phyloP scores from a whole-genome alignment of 2,797 vertebrate genomes.

The Diplodus sargus region DNA sequence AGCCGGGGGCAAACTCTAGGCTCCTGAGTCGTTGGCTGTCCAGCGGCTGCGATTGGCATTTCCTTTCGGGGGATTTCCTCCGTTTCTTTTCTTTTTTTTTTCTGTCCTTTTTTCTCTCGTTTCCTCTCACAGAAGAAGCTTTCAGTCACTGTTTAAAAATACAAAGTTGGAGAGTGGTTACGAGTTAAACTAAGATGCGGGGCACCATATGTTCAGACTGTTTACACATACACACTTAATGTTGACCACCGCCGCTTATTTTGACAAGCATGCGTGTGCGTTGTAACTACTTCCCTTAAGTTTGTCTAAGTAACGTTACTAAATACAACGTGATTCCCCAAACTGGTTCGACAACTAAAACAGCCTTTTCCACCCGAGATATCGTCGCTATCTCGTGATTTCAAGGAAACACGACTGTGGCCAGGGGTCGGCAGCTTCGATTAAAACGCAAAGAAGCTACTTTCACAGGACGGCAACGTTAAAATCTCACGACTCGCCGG shows the following conservation, averaged over 20 bases:
- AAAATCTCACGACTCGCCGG: background rate
- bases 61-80: conserved; percentile 85
- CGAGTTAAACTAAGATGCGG: conserved; percentile 2
- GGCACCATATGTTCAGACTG: background rate
- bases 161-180: conserved; percentile 44
- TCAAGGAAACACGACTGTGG: background rate
- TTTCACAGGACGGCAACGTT: background rate
- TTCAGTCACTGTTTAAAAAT: conserved; percentile 63
- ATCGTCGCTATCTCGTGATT: background rate
- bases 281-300: conserved; percentile 40
- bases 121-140: conserved; percentile 71
- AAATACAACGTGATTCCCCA: conserved; percentile 26
- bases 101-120: conserved; percentile 53
- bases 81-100: conserved; percentile 61
- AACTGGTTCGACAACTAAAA: conserved; percentile 57
- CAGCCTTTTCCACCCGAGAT: background rate
- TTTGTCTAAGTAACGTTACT: conserved; percentile 34
- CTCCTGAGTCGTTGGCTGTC: conserved; percentile 86
- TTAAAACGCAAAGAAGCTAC: too few species aligned
- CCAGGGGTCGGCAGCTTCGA: accelerated
- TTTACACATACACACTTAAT: conserved; percentile 4
- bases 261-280: conserved; percentile 22
- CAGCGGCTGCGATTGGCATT: conserved; percentile 89
- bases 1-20: conserved; percentile 84
- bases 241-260: conserved; percentile 8